Base-by-base conservation (phyloP, 92 coral and sea anemone genomes). In the Actinostola sp. region DNA sequence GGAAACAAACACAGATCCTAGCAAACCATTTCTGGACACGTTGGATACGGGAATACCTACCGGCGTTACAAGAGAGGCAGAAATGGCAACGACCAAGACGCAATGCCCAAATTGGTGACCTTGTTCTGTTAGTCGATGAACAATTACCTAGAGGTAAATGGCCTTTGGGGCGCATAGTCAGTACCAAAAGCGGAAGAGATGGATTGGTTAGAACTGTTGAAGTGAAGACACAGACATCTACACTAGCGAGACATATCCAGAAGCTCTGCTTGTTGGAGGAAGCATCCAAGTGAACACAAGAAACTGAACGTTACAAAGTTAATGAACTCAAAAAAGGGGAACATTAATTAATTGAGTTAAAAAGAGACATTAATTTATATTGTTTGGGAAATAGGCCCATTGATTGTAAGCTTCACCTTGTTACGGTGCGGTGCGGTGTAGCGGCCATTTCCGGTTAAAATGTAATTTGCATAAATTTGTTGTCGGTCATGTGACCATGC, bases 201-300 rank as follows among this genome's bases (percentile, higher is more conserved):
- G 71, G 82, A 0, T 30, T 61, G n/a, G 76, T 82, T 9, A 27
- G 87, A 64, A 74, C 76, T 3, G 87, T 64, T 4, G 77, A 74
- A 19, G 70, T 67, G 21, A 82, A 82, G 63, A 80, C 86, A 13
- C 33, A 56, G 62, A 28, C 10, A 21, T 24, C 62, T 27, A 56
- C 62, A 0, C 27, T 24, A 0, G 0, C 3, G 31, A 11, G 62
- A 0, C 62, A 32, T 0, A 28, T 56, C n/a, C 33, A 24, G 14
- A 56, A 56, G 62, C n/a, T 56, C 11, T 56, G 62, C 39, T 33
- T 56, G 0, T 33, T 56, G 0, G 62, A 56, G 31, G 62, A n/a
- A n/a, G n/a, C n/a, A n/a, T n/a, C n/a, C n/a, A n/a, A n/a, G n/a
- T n/a, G n/a, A n/a, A n/a, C n/a, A n/a, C n/a, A n/a, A n/a, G n/a